Evolutionary conservation across 2,888 invertebrate species (phyloP).

Genomic region (Ormyrus rosae): DNA sequence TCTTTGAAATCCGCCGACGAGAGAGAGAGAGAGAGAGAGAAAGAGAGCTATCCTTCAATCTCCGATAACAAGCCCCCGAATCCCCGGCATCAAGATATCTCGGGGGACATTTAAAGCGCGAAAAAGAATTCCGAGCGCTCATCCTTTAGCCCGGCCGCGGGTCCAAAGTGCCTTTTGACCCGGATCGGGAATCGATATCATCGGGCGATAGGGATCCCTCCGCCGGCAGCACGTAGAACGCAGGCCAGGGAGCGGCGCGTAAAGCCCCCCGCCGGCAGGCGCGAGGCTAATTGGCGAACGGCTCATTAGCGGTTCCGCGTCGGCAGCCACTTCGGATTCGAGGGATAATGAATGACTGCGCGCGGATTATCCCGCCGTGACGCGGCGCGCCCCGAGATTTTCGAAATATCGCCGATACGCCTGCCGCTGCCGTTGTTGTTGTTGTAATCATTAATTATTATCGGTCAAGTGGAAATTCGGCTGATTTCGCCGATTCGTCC

Average conservation of each 20-base stretch:
- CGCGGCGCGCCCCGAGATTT: slow-evolving; percentile 27
- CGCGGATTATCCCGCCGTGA: slow-evolving; percentile 31
- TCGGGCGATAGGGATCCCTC: not conserved
- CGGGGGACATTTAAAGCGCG: too few relatives aligned
- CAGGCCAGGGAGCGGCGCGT: not conserved
- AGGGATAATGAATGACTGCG: slow-evolving; percentile 54
- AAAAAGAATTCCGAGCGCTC: too few relatives aligned
- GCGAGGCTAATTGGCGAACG: slow-evolving; percentile 50
- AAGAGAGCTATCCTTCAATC: too few relatives aligned
- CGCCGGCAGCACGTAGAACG: too few relatives aligned
- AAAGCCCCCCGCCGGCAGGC: not conserved
- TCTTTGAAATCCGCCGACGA: too few relatives aligned
- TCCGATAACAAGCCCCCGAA: too few relatives aligned
- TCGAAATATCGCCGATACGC: slow-evolving; percentile 34
- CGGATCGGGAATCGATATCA: slow-evolving; percentile 47
- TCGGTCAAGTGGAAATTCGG: slow-evolving; percentile 27
- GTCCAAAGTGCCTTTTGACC: slow-evolving; percentile 35
- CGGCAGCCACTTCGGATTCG: slow-evolving; percentile 43
- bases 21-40: too few relatives aligned
- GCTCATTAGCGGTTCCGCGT: slow-evolving; percentile 55
- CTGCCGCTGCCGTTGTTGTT: not conserved
- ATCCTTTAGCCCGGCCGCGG: too few relatives aligned
- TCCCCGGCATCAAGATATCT: too few relatives aligned
- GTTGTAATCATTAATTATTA: slow-evolving; percentile 43
- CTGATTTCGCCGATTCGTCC: not conserved